A percentile compares a stretch with the other conserved stretches of the same genome.
Evolutionary conservation across 2,797 vertebrate genomes (phyloP).

Genomic region (Falco columbarius): DNA sequence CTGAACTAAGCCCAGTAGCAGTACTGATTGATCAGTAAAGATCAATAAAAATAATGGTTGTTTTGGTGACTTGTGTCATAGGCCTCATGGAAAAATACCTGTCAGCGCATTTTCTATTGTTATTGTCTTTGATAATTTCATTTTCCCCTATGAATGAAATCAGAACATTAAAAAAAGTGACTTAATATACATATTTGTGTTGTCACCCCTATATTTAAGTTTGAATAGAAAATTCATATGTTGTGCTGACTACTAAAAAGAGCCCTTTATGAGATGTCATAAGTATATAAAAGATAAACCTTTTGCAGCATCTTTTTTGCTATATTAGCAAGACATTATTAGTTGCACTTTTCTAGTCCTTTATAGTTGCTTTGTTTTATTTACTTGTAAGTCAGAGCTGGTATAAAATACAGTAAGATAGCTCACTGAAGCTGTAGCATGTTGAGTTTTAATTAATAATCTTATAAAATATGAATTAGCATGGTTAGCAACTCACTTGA

Average conservation of each 20-base stretch:
- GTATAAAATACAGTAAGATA: conserved; percentile 67
- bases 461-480: conserved; percentile 79
- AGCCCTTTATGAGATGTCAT: background rate
- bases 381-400: conserved; percentile 61
- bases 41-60: background rate
- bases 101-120: background rate
- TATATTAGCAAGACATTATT: conserved; percentile 55
- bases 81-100: background rate
- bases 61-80: background rate
- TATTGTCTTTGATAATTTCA: background rate
- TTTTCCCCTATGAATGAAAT: conserved; percentile 15
- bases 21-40: background rate
- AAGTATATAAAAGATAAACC: conserved; percentile 37
- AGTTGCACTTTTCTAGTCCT: conserved; percentile 51
- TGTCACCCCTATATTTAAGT: background rate
- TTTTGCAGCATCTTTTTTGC: conserved; percentile 43
- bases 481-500: conserved; percentile 70
- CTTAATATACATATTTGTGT: conserved; percentile 17
- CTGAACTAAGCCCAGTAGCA: background rate
- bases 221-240: background rate
- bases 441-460: conserved; percentile 76
- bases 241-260: background rate
- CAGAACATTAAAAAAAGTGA: conserved; percentile 8
- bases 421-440: conserved; percentile 22
- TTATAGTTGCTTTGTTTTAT: conserved; percentile 65